Evolutionary conservation across 1,140 invertebrate genomes (phyloP), one percentile per base, ranked within the genome.

Genomic region (Eriocheir sinensis): DNA sequence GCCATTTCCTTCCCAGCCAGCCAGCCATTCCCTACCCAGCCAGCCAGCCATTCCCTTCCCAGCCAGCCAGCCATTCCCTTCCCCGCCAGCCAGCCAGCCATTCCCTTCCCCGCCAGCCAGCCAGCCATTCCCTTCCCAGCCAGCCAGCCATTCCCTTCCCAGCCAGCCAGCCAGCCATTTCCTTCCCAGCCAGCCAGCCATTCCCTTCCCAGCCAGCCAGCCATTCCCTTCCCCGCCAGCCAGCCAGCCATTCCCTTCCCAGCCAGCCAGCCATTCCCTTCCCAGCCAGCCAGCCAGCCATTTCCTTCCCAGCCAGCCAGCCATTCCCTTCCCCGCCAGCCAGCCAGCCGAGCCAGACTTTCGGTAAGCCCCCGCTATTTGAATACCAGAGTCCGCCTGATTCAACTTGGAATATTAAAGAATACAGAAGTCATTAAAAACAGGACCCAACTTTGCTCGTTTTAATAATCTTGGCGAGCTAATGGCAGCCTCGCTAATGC

Each of bases 351-450:
- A n/a, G n/a, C n/a, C n/a, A n/a, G n/a, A n/a, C 91, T 32, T 41
- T 38, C n/a, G 60, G 60, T n/a, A 72, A 72, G n/a, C 60, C 12
- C 60, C 27, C 60, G 60, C 12, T 21, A 94, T 94, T 94, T 94
- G 93, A 94, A 94, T 94, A 94, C 93, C n/a, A n/a, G n/a, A 92
- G 93, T 94, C 93, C 89, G 89, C 93, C 90, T 91, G 93, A 94
- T 94, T 94, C n/a, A 94, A 94, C 93, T 94, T 94, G 93, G 93
- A 94, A 94, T 94, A 94, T n/a, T n/a, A n/a, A n/a, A n/a, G 93
- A 94, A 94, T 94, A 94, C 93, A n/a, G 91, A 94, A 94, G 93
- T 94, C 93, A 94, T 94, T 94, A 94, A 94, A n/a, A 94, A 94
- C 93, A 94, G 93, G 93, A 94, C n/a, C n/a, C 93, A 94, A 94